Conservation (phyloP, 2,888 invertebrate species). For the Aphodius sticticus region DNA sequence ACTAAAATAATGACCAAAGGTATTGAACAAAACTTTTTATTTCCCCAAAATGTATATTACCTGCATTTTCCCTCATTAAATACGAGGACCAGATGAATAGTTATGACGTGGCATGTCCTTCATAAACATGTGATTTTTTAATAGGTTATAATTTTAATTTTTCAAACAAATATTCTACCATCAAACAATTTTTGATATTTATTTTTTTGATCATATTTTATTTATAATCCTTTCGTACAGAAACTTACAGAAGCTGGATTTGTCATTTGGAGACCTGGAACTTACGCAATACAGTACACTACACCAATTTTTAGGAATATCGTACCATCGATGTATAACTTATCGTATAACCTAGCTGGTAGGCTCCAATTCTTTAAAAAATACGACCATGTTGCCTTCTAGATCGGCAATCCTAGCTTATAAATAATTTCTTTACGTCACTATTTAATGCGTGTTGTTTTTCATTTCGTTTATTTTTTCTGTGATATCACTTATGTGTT, state of each 20-base stretch:
- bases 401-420: slow-evolving; percentile 28
- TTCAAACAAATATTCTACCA: no score
- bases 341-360: not conserved
- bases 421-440: not conserved
- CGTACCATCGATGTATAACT: not conserved
- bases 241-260: not conserved
- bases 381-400: slow-evolving; percentile 37
- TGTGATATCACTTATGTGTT: slow-evolving; percentile 24
- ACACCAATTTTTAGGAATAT: not conserved
- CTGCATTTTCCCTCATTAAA: no score
- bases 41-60: no score
- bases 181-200: no score
- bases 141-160: no score
- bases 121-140: no score
- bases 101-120: no score
- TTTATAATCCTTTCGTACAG: not conserved
- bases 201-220: no score
- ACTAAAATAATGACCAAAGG: no score
- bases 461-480: not conserved
- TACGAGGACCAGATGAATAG: no score
- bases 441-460: not conserved
- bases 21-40: no score
- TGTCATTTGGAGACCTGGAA: not conserved
- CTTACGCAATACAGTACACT: not conserved
- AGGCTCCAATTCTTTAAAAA: not conserved